Conservation (phyloP, 2,888 invertebrate species). For the Oxycera nigricornis region DNA sequence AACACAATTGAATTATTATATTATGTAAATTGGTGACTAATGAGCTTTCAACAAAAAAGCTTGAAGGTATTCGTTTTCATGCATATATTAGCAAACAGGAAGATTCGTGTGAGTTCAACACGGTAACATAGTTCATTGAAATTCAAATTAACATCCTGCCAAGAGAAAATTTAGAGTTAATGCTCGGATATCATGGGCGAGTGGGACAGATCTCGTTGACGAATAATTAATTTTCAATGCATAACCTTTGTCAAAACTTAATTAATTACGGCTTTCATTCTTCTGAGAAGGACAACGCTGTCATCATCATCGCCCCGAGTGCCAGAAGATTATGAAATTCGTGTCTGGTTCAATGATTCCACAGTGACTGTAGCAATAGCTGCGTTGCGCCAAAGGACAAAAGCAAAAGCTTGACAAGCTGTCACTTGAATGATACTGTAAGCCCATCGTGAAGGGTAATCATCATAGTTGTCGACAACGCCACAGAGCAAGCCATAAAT, state of each 20-base stretch:
- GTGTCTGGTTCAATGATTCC: no score
- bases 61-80: no score
- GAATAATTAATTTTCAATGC: conserved; percentile 43
- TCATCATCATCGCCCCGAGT: not conserved
- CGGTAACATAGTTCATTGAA: not conserved
- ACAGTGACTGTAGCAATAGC: no score
- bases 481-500: conserved; percentile 22
- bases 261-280: conserved; percentile 37
- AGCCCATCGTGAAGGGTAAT: not conserved
- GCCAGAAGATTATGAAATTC: conserved; percentile 33
- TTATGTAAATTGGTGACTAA: no score
- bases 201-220: not conserved
- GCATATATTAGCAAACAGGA: no score
- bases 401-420: conserved; percentile 15
- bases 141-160: no score
- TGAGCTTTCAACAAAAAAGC: no score
- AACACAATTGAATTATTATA: no score
- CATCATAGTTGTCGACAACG: conserved; percentile 19
- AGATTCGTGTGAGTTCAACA: not conserved
- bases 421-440: not conserved
- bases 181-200: not conserved
- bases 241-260: conserved; percentile 43
- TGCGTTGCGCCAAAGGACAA: not conserved
- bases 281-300: not conserved
- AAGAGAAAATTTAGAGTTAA: no score